These are phyloP conservation scores for Eupithecia vulgata DNA, from an alignment of 2,888 invertebrate species.

Conservation along the genomic window DNA sequence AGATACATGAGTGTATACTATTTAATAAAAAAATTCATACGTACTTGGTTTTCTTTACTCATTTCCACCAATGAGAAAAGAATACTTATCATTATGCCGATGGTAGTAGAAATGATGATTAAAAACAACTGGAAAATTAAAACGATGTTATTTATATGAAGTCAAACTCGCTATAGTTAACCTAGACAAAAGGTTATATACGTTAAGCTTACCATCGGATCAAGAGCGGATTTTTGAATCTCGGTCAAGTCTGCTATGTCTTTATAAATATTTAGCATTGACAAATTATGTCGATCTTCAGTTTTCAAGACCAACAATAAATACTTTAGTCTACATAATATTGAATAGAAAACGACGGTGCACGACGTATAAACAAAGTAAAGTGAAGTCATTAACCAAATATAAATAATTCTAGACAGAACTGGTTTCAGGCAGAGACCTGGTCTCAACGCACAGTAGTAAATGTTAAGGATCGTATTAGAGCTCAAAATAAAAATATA, in stretches of 20 bases:
- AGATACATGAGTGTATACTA: neutral
- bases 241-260: constrained; percentile 1
- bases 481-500: neutral
- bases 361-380: neutral
- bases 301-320: neutral
- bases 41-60: neutral
- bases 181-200: too few relatives aligned
- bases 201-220: constrained; percentile 1
- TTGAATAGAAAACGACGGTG: neutral
- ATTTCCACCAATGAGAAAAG: neutral
- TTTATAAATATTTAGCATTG: constrained; percentile 1
- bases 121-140: neutral
- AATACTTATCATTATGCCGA: neutral
- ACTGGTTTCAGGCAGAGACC: neutral
- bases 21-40: neutral
- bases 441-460: neutral
- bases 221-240: constrained; percentile 11
- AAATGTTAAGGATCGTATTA: neutral
- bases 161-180: neutral
- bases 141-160: neutral
- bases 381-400: neutral
- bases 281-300: constrained; percentile 1
- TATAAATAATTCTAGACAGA: neutral
- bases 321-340: neutral
- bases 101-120: neutral